phyloP scores from a whole-genome alignment of 2,113 vertebrate species.

The Cavia aperea region DNA sequence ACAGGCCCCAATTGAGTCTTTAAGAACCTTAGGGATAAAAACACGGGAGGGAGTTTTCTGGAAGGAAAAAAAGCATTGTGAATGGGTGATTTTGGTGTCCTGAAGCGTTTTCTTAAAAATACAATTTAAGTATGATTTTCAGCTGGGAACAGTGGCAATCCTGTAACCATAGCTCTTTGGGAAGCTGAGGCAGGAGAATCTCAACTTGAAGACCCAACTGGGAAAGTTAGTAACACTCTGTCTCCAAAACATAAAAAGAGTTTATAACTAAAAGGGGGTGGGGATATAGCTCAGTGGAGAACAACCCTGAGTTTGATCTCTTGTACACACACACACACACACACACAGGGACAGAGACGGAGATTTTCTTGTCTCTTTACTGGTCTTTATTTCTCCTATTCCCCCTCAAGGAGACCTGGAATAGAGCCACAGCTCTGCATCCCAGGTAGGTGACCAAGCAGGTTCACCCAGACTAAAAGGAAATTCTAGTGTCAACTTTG shows the following conservation, averaged over 20 bases:
- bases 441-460: rapidly evolving
- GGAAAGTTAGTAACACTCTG: neutral
- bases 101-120: neutral
- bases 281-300: neutral
- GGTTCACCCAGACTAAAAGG: neutral
- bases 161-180: neutral
- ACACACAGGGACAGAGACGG: too few species aligned
- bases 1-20: neutral
- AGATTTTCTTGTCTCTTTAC: neutral
- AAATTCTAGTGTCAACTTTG: neutral
- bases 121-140: neutral
- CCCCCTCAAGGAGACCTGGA: neutral
- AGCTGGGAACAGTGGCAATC: neutral
- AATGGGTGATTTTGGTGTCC: neutral
- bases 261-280: neutral
- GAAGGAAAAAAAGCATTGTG: neutral
- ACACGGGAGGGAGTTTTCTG: neutral
- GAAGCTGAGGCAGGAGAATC: neutral
- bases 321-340: neutral
- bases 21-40: neutral
- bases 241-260: neutral
- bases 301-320: neutral
- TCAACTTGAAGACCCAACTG: neutral
- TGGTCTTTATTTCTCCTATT: neutral
- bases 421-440: neutral